Evolutionary conservation across 2,888 invertebrate genomes (phyloP), one percentile per base, ranked within the genome.

Genomic region (Atethmia centrago): DNA sequence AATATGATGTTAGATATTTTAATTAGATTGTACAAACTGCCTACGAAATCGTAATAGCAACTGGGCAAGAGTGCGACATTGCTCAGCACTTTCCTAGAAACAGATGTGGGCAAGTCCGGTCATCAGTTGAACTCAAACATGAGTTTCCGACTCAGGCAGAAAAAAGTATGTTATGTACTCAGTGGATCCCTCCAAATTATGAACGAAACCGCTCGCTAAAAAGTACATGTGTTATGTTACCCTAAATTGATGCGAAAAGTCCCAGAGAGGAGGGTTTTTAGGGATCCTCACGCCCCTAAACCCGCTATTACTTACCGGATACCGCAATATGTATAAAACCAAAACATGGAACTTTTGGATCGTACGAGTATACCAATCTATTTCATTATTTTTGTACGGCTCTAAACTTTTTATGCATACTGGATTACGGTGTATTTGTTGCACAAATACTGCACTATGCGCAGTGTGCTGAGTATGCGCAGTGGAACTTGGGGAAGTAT

Each of bases 271-370:
- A 70, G 73, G 82, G 80, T 82, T 80, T 81, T 77, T 62, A 53
- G 68, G 75, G 75, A 47, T 66, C 51, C 73, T 14, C 28, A 56
- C 53, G 79, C 78, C 67, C 82, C 63, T 63, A 49, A 74, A 31
- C 49, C 77, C 79, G 71, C 75, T 69, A 72, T 74, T 69, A 82
- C 64, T 83, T 82, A 82, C 71, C 31, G 74, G 51, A 71, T 71
- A 62, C 76, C 84, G 80, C 71, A 71, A 76, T 83, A 80, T 82
- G 84, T 83, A 69, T 83, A 82, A 83, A 82, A 75, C 76, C 40
- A 25, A 36, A 76, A 80, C 64, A 75, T 64, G 56, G 14, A 64
- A 80, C 76, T 71, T 71, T 65, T 53, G 58, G 61, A 80, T 79
- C 72, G 74, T n/a, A n/a, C n/a, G n/a, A n/a, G n/a, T 74, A 66